Base-by-base conservation (phyloP, 2,797 vertebrate species). In the Aplochiton taeniatus region DNA sequence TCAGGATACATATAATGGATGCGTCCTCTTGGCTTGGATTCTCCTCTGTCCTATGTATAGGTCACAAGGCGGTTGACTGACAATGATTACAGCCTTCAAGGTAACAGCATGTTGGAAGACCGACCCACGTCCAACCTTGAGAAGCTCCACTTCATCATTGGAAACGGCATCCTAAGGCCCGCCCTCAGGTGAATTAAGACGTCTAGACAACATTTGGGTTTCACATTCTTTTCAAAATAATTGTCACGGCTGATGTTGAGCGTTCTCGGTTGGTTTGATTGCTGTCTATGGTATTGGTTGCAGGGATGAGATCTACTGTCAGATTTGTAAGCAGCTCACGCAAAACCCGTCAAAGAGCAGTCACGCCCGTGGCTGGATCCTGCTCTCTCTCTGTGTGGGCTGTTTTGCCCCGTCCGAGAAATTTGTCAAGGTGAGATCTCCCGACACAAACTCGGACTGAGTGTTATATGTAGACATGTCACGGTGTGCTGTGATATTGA, bases 251-350 rank as follows among this genome's bases (percentile, higher is more conserved):
- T 9, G 46, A 11, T 2, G 46, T 48, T 48, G 3, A 14, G 13
- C 9, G 9, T 48, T 10, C 9, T 48, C 31, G 31, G 31, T 31
- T 3, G 31, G 3, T 31, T 13, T 44, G 12, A 41, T 72, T 13
- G 31, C 14, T 31, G 47, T 31, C 41, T 67, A 44, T 50, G 46
- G 55, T 12, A 10, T 42, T 41, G 16, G 10, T 47, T 12, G n/a
- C 78, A 99, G 97, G 87, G 97, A 99, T 73, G 97, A 99, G 89
- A 98, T 99, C 83, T 98, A 98, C 80, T 99, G 97, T 89, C 96
- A 99, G 90, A 97, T 98, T 85, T 96, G 95, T 87, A 98, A 98
- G 72, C 97, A 99, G 86, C 92, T 99, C 70, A 95, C 88, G 9
- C 96, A 99, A 90, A 98, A 98, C 55, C 93, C 96, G 0, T 99